These are phyloP conservation scores for Coregonus sp. DNA, from an alignment of 2,797 vertebrate genomes.

Conservation along the genomic window DNA sequence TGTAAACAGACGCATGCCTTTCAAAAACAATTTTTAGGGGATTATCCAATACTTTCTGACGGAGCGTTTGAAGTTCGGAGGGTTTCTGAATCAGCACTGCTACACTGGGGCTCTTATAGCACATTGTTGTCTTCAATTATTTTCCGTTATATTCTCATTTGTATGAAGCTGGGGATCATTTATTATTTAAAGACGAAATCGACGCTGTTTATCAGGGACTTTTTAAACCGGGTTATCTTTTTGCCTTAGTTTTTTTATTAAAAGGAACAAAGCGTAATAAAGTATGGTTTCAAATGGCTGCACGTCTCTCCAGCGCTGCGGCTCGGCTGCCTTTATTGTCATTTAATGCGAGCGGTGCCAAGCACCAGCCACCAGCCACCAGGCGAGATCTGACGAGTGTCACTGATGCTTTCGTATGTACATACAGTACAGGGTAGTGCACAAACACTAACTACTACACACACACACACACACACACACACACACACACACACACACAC, in stretches of 20 bases:
- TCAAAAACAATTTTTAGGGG: slow-evolving; percentile 62
- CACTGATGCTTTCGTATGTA: slow-evolving; percentile 73
- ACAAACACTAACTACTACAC: slow-evolving; percentile 44
- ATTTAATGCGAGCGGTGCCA: slow-evolving; percentile 74
- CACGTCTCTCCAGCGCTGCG: slow-evolving; percentile 63
- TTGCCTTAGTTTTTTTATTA: slow-evolving; percentile 74
- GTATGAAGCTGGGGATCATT: slow-evolving; percentile 79
- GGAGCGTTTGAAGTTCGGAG: slow-evolving; percentile 81
- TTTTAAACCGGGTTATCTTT: slow-evolving; percentile 76
- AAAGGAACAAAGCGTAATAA: slow-evolving; percentile 81
- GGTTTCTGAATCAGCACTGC: slow-evolving; percentile 79
- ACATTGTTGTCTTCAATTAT: slow-evolving; percentile 87
- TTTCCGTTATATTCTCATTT: slow-evolving; percentile 77
- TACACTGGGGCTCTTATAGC: slow-evolving; percentile 76
- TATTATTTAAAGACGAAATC: slow-evolving; percentile 85
- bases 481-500: slow-evolving; percentile 36
- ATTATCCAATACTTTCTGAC: slow-evolving; percentile 85
- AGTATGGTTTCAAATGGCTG: slow-evolving; percentile 72
- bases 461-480: slow-evolving; percentile 19
- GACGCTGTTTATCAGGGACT: slow-evolving; percentile 80
- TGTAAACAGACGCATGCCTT: slow-evolving; percentile 75
- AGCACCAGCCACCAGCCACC: slow-evolving; percentile 67
- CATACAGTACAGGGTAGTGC: slow-evolving; percentile 64
- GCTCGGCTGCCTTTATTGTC: slow-evolving; percentile 75
- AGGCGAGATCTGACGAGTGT: slow-evolving; percentile 75